phyloP scores from a whole-genome alignment of 1,140 invertebrate species.

The Macrobrachium nipponense region DNA sequence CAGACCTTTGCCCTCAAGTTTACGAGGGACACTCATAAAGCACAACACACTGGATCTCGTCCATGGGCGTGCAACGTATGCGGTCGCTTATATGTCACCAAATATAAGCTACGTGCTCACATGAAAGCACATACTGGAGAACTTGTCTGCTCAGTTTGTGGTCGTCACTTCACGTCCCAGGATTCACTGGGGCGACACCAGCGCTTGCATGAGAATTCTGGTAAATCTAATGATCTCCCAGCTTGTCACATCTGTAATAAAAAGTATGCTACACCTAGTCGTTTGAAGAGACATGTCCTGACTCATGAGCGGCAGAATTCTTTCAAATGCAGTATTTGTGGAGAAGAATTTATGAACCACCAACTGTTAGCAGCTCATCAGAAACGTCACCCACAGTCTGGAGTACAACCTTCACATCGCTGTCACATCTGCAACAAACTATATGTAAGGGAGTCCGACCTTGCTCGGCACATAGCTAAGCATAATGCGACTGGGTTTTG shows the following conservation, averaged over 20 bases:
- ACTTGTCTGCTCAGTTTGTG: slow-evolving; percentile 50
- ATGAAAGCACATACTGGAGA: slow-evolving; percentile 58
- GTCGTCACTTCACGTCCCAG: slow-evolving; percentile 51
- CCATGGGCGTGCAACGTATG: slow-evolving; percentile 57
- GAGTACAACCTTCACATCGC: not conserved
- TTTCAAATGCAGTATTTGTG: slow-evolving; percentile 42
- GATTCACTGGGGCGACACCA: slow-evolving; percentile 51
- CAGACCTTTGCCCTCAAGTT: slow-evolving; percentile 60
- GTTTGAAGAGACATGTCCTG: slow-evolving; percentile 44
- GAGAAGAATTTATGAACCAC: slow-evolving; percentile 44
- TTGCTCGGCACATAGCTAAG: slow-evolving; percentile 43
- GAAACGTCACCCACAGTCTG: slow-evolving; percentile 12
- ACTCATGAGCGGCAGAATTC: slow-evolving; percentile 46
- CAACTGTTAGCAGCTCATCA: slow-evolving; percentile 47
- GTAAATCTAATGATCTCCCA: slow-evolving; percentile 25
- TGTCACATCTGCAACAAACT: slow-evolving; percentile 46
- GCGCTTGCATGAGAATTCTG: slow-evolving; percentile 44
- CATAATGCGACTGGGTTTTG: not conserved
- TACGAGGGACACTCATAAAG: slow-evolving; percentile 55
- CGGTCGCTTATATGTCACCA: slow-evolving; percentile 46
- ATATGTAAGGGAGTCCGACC: slow-evolving; percentile 28
- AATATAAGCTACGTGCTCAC: slow-evolving; percentile 54
- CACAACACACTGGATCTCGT: slow-evolving; percentile 54
- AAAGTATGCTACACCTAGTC: slow-evolving; percentile 49
- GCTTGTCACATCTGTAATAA: slow-evolving; percentile 49